Percentiles rank a stretch among this genome's conserved stretches.
Conservation (phyloP, 1,140 invertebrate genomes). For the Drosophila arizonae region DNA sequence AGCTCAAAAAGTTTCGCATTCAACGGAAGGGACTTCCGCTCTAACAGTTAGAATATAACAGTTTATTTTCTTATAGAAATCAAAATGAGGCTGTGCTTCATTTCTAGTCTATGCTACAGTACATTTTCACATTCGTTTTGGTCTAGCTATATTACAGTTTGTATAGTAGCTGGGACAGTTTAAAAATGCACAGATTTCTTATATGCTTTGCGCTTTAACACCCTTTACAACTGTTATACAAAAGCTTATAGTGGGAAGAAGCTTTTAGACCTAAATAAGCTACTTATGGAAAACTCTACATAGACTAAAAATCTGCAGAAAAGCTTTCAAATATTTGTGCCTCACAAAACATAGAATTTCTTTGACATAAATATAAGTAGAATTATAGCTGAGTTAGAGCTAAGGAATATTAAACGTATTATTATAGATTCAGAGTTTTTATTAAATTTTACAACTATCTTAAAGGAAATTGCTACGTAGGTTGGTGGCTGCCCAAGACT, state of each 20-base stretch:
- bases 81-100: no score
- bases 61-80: background rate
- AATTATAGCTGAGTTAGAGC: background rate
- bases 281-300: slow-evolving; percentile 17
- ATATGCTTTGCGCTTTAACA: no score
- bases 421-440: no score
- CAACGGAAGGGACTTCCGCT: no score
- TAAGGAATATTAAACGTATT: background rate
- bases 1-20: no score
- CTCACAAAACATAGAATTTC: slow-evolving; percentile 25
- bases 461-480: no score
- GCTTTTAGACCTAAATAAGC: slow-evolving; percentile 24
- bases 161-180: background rate
- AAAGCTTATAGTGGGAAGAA: background rate
- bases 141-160: background rate
- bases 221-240: background rate
- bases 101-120: no score
- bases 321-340: background rate
- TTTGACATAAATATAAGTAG: slow-evolving; percentile 6
- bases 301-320: slow-evolving; percentile 1
- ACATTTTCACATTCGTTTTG: no score
- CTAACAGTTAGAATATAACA: no score
- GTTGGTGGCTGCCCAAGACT: no score
- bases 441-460: no score
- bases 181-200: no score